Evolutionary conservation across 1,140 invertebrate genomes (phyloP).

Genomic region (Cyphomyrmex costatus): DNA sequence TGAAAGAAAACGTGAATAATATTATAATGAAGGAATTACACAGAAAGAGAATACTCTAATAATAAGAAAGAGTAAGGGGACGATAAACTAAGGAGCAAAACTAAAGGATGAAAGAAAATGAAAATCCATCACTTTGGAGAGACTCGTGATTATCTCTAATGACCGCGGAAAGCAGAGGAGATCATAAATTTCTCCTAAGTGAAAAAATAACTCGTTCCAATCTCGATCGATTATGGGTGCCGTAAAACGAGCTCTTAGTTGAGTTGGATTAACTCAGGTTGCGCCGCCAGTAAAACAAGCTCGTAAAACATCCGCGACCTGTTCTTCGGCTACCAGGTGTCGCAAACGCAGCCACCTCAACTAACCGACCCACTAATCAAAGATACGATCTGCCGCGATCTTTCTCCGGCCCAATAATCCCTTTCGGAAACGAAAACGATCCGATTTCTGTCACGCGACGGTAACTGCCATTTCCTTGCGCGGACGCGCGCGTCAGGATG

Average conservation of each 20-base stretch:
- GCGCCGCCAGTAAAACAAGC: constrained; percentile 17
- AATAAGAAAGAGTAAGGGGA: background rate
- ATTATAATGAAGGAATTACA: background rate
- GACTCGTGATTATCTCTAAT: background rate
- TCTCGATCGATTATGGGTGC: constrained; percentile 4
- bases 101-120: background rate
- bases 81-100: background rate
- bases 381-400: constrained; percentile 29
- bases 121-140: background rate
- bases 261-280: constrained; percentile 12
- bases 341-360: background rate
- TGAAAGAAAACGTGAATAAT: background rate
- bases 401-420: background rate
- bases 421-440: background rate
- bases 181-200: background rate
- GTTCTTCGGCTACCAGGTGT: constrained; percentile 19
- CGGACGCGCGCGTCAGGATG: background rate
- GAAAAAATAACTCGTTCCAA: background rate
- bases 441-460: constrained; percentile 18
- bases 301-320: constrained; percentile 16
- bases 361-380: background rate
- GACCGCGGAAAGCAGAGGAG: background rate
- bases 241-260: constrained; percentile 7
- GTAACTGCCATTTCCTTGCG: constrained; percentile 17
- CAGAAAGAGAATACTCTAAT: background rate